Percentiles rank a stretch among this genome's conserved stretches.
These are phyloP conservation scores for Dendronephthya gigantea DNA, from an alignment of 64 coral and sea anemone genomes.

Conservation along the genomic window DNA sequence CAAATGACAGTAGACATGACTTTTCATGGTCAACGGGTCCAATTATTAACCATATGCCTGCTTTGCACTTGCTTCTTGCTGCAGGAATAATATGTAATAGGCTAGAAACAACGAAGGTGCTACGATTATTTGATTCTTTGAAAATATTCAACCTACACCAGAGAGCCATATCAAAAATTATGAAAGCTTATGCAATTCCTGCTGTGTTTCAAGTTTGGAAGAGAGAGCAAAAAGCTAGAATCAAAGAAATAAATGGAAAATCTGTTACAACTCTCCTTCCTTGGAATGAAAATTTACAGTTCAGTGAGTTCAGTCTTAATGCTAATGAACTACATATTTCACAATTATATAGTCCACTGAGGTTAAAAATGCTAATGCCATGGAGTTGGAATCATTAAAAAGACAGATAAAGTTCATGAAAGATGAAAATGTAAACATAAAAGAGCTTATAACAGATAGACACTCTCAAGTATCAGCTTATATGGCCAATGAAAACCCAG, in stretches of 20 bases:
- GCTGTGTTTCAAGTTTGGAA: constrained; percentile 15
- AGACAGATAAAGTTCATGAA: constrained; percentile 15
- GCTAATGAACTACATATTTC: not conserved
- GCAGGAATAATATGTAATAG: constrained; percentile 25
- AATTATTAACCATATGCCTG: constrained; percentile 27
- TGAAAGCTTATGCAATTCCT: constrained; percentile 11
- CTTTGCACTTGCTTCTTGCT: constrained; percentile 30
- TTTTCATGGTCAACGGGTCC: constrained; percentile 25
- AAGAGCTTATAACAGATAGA: constrained; percentile 3
- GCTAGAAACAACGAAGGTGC: constrained; percentile 22
- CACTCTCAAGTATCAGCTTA: constrained; percentile 10
- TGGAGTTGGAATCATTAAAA: constrained; percentile 19
- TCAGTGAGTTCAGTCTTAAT: not conserved
- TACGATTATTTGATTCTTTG: constrained; percentile 20
- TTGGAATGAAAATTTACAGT: not conserved
- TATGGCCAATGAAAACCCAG: constrained; percentile 8
- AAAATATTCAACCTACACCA: constrained; percentile 11
- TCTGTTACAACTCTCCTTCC: not conserved
- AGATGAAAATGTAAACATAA: not conserved
- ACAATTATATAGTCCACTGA: constrained; percentile 17
- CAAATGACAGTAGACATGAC: constrained; percentile 26
- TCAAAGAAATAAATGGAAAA: constrained; percentile 5
- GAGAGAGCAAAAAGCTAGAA: constrained; percentile 22
- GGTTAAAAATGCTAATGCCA: constrained; percentile 8
- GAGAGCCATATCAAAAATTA: constrained; percentile 22